phyloP scores from a whole-genome alignment of 2,888 invertebrate species.

The Drosophila nr. medialis region DNA sequence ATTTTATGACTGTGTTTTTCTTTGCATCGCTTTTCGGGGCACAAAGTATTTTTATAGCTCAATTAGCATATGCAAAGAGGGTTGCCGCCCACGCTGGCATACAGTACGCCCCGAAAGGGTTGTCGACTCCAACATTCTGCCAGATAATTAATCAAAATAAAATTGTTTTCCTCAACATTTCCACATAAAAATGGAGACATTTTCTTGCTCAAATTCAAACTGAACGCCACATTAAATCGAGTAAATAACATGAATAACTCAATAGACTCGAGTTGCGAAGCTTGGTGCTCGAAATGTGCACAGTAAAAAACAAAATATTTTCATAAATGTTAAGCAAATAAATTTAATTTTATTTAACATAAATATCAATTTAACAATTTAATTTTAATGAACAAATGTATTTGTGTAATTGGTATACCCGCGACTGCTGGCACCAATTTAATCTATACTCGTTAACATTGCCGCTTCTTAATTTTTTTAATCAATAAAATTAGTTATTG shows the following conservation, averaged over 20 bases:
- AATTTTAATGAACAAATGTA: too few relatives aligned
- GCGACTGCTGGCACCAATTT: too few relatives aligned
- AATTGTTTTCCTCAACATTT: conserved; percentile 25
- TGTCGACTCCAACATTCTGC: conserved; percentile 20
- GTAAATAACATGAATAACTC: conserved; percentile 3
- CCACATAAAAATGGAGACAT: not conserved
- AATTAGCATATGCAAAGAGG: conserved; percentile 71
- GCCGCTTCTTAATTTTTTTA: too few relatives aligned
- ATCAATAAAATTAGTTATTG: too few relatives aligned
- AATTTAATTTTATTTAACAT: too few relatives aligned
- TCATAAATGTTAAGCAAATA: not conserved
- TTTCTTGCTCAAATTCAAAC: not conserved
- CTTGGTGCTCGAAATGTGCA: not conserved
- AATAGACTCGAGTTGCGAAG: not conserved
- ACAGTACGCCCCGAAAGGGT: conserved; percentile 41
- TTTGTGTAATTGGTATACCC: too few relatives aligned
- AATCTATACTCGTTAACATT: too few relatives aligned
- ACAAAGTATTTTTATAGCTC: conserved; percentile 79
- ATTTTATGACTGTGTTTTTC: conserved; percentile 72
- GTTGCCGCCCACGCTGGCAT: conserved; percentile 7
- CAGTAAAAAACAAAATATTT: not conserved
- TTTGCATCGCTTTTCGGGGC: conserved; percentile 42
- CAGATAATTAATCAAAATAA: conserved; percentile 61
- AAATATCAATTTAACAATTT: too few relatives aligned
- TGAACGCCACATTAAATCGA: not conserved